Conservation (phyloP, 2,888 invertebrate species). For the Dolichomitus sp. region DNA sequence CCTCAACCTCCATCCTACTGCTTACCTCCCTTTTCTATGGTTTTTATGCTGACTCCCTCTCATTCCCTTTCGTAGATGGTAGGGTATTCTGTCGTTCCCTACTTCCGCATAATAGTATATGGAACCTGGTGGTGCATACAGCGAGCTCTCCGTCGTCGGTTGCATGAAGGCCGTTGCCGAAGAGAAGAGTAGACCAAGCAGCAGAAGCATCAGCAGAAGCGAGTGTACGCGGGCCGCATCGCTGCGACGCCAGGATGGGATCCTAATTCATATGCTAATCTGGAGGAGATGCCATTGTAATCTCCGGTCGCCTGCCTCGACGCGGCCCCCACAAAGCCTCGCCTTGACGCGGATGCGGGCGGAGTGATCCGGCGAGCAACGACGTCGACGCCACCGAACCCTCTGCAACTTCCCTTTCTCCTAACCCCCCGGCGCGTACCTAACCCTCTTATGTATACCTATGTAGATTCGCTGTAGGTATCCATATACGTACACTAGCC, state of each 20-base stretch:
- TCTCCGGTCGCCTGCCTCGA: constrained; percentile 84
- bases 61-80: constrained; percentile 64
- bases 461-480: constrained; percentile 75
- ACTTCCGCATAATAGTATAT: constrained; percentile 61
- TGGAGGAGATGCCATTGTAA: constrained; percentile 86
- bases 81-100: constrained; percentile 53
- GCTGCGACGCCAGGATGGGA: constrained; percentile 70
- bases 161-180: constrained; percentile 55
- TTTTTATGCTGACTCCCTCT: constrained; percentile 51
- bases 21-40: constrained; percentile 31
- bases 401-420: constrained; percentile 55
- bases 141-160: constrained; percentile 47
- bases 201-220: constrained; percentile 51
- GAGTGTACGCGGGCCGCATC: constrained; percentile 57
- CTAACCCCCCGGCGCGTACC: constrained; percentile 28
- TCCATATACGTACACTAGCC: constrained; percentile 72
- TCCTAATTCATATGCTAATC: constrained; percentile 86
- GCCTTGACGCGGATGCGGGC: constrained; percentile 83
- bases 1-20: constrained; percentile 13
- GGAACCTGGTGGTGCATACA: constrained; percentile 57
- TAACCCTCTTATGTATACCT: constrained; percentile 72
- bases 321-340: constrained; percentile 83
- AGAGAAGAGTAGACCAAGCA: constrained; percentile 46
- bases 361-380: constrained; percentile 78
- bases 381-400: constrained; percentile 64